Percentiles rank a stretch among this genome's conserved stretches.
These are phyloP conservation scores for Agonopterix arenella DNA, from an alignment of 2,888 invertebrate genomes.

Conservation along the genomic window DNA sequence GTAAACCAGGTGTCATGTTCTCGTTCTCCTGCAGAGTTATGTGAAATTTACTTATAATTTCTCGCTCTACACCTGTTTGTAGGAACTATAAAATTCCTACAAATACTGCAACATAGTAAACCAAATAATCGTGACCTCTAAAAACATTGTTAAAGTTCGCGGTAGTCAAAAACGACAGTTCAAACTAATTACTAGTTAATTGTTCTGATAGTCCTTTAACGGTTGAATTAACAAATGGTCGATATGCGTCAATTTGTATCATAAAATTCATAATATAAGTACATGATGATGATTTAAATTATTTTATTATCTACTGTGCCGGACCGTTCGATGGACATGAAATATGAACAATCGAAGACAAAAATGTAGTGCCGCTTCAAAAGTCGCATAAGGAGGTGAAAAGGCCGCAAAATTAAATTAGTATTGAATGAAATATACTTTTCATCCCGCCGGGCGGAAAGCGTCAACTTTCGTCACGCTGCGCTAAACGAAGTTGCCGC, in stretches of 20 bases:
- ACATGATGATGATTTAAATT: too few relatives aligned
- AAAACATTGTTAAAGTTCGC: slow-evolving; percentile 2
- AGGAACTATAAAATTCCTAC: background rate
- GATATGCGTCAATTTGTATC: background rate
- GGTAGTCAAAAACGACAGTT: background rate
- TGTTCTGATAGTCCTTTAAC: slow-evolving; percentile 18
- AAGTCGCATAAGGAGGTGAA: too few relatives aligned
- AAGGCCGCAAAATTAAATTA: too few relatives aligned
- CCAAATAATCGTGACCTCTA: slow-evolving; percentile 3
- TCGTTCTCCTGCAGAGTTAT: too few relatives aligned
- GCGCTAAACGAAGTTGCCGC: too few relatives aligned
- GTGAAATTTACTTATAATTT: too few relatives aligned
- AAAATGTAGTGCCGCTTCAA: too few relatives aligned
- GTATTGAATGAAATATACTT: too few relatives aligned
- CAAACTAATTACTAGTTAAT: background rate
- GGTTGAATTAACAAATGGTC: slow-evolving; percentile 16
- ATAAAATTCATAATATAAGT: background rate
- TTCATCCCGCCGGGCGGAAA: too few relatives aligned
- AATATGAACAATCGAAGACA: background rate
- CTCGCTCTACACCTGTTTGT: too few relatives aligned
- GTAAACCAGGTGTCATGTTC: too few relatives aligned
- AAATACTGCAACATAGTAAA: background rate
- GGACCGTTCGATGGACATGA: background rate
- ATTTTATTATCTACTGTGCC: background rate
- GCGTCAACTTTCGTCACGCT: too few relatives aligned